Percentiles rank a stretch among this genome's conserved stretches.
Conservation (phyloP, 2,113 vertebrate genomes). For the Andinoacara biseriatus region DNA sequence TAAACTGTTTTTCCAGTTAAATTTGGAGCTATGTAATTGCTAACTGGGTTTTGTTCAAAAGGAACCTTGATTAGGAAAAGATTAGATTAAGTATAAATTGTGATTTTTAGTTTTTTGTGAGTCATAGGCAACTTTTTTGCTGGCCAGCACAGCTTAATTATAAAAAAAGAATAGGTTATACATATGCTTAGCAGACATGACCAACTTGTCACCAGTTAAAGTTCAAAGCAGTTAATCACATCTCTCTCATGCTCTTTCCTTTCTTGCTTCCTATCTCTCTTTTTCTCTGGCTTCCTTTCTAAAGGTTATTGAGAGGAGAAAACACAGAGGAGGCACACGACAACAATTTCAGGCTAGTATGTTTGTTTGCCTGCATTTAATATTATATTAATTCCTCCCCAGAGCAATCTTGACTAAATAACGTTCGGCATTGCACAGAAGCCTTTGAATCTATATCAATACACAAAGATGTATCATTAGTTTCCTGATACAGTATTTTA, state of each 20-base stretch:
- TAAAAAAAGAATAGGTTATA: constrained; percentile 18
- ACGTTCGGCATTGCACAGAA: neutral
- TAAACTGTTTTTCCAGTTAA: too few relatives aligned
- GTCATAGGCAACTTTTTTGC: too few relatives aligned
- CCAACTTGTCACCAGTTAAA: constrained; percentile 41
- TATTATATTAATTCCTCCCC: neutral
- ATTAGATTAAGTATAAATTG: too few relatives aligned
- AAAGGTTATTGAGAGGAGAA: constrained; percentile 17
- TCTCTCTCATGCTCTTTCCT: neutral
- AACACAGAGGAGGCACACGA: neutral
- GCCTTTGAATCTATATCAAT: neutral
- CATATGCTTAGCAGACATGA: constrained; percentile 49
- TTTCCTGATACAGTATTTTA: neutral
- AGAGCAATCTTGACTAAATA: constrained; percentile 1
- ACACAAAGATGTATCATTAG: neutral
- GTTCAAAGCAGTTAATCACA: constrained; percentile 53
- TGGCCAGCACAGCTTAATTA: neutral
- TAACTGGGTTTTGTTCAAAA: too few relatives aligned
- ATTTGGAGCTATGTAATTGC: too few relatives aligned
- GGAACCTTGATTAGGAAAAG: too few relatives aligned
- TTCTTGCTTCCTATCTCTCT: neutral
- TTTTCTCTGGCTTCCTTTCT: neutral
- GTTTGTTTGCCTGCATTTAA: constrained; percentile 5
- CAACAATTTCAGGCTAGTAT: neutral
- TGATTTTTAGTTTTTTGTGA: too few relatives aligned